Conservation (phyloP, 2,113 vertebrate genomes). For the Mesoclemmys tuberculata region DNA sequence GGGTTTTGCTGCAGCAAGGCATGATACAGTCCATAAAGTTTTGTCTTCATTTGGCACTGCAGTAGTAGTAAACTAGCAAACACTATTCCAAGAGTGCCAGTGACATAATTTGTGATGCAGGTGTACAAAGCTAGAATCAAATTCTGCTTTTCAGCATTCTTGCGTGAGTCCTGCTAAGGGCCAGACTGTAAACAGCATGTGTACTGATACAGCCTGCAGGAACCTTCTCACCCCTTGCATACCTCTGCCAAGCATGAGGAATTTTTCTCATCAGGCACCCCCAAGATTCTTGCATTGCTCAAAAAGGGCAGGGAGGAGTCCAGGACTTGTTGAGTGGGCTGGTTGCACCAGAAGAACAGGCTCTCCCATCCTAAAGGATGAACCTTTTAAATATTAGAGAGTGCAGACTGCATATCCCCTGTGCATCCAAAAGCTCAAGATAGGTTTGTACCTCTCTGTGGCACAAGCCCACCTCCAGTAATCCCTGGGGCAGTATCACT, state of each 20-base stretch:
- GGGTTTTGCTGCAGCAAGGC: neutral
- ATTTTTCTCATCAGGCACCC: neutral
- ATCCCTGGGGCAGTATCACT: neutral
- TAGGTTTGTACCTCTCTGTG: neutral
- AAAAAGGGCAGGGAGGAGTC: neutral
- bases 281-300: neutral
- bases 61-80: neutral
- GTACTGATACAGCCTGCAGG: neutral
- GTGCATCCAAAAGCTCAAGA: neutral
- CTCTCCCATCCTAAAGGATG: neutral
- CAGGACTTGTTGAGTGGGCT: neutral
- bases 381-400: neutral
- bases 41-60: neutral
- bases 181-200: neutral
- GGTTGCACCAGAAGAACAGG: neutral
- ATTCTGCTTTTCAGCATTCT: neutral
- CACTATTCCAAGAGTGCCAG: neutral
- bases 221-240: neutral
- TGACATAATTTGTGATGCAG: neutral
- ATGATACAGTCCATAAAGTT: neutral
- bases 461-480: neutral
- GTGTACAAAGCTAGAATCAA: neutral
- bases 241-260: neutral
- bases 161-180: neutral
- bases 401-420: neutral